phyloP scores from a whole-genome alignment of 2,113 vertebrate genomes.

The Candoia aspera region DNA sequence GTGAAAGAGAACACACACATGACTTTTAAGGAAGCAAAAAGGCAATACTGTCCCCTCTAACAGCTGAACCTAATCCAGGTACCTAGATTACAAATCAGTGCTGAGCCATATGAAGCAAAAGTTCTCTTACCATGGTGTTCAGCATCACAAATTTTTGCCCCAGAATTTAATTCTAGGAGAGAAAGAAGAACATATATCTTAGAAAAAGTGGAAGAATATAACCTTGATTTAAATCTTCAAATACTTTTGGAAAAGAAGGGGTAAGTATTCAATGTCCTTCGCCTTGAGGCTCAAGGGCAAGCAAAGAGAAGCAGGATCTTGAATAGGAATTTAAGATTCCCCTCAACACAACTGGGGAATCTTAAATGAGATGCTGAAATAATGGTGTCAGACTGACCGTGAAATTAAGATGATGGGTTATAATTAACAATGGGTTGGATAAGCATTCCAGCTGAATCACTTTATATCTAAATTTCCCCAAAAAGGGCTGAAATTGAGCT shows the following conservation, averaged over 20 bases:
- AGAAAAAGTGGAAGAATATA: neutral
- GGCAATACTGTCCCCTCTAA: neutral
- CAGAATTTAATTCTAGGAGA: slow-evolving; percentile 42
- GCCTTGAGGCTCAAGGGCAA: neutral
- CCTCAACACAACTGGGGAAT: neutral
- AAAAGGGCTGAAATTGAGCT: neutral
- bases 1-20: neutral
- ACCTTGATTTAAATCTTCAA: neutral
- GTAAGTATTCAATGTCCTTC: neutral
- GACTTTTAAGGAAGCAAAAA: slow-evolving; percentile 15
- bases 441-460: too few species aligned
- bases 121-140: slow-evolving; percentile 56
- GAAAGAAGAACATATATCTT: slow-evolving; percentile 11
- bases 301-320: neutral
- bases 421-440: slow-evolving; percentile 12
- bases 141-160: slow-evolving; percentile 22
- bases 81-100: neutral
- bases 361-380: neutral
- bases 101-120: neutral
- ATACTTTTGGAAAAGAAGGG: neutral
- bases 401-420: neutral
- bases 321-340: neutral
- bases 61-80: neutral
- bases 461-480: neutral
- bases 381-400: neutral